phyloP scores from a whole-genome alignment of 2,113 vertebrate genomes.

The Tychaedon coryphoeus region DNA sequence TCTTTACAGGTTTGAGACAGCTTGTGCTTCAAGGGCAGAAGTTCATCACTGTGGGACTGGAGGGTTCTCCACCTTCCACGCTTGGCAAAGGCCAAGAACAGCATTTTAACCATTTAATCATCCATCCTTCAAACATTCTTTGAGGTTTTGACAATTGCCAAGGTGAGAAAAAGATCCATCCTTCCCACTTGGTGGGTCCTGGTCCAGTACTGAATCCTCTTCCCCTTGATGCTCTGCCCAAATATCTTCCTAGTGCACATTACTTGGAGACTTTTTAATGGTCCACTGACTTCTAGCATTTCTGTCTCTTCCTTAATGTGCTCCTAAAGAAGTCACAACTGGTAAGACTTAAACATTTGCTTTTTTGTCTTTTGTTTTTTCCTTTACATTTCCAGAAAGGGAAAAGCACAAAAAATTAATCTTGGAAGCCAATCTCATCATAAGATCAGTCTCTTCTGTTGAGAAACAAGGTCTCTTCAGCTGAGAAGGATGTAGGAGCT shows the following conservation, averaged over 20 bases:
- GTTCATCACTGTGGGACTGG: neutral
- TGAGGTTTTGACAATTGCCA: neutral
- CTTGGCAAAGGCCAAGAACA: neutral
- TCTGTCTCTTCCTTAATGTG: neutral
- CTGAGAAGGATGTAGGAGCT: neutral
- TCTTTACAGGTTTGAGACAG: neutral
- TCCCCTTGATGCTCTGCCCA: neutral
- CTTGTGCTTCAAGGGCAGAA: neutral
- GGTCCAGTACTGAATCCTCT: neutral
- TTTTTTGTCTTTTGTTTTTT: neutral
- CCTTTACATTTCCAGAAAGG: neutral
- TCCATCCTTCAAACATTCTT: neutral
- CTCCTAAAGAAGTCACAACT: neutral
- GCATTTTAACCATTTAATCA: neutral
- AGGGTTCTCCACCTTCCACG: rapidly evolving
- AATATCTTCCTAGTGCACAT: neutral
- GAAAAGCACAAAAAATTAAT: neutral
- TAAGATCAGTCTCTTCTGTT: neutral
- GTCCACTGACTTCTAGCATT: neutral
- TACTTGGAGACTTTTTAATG: neutral
- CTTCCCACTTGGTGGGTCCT: neutral
- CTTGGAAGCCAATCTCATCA: neutral
- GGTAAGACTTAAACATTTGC: neutral
- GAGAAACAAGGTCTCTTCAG: neutral
- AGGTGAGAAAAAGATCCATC: neutral